Evolutionary conservation across 2,888 invertebrate species (phyloP).

Genomic region (Pyrrhosoma nymphula): DNA sequence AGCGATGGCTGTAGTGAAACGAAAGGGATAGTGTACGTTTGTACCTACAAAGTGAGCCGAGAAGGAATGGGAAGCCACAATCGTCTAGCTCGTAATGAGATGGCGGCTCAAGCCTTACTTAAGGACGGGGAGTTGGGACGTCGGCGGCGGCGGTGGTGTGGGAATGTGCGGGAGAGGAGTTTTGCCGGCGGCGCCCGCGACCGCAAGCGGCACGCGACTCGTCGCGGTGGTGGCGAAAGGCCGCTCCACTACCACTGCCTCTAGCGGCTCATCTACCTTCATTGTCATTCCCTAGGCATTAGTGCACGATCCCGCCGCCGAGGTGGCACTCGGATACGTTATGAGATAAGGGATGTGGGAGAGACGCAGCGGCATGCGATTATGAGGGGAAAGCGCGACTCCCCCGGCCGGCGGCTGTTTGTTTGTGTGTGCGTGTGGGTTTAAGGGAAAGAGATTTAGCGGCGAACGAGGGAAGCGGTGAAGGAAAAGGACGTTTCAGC

Average conservation of each 20-base stretch:
- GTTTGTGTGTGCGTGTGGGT: too few species aligned
- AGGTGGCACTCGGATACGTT: not conserved
- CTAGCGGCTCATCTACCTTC: not conserved
- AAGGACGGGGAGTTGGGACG: not conserved
- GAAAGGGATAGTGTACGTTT: too few species aligned
- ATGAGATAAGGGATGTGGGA: not conserved
- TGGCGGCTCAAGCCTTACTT: not conserved
- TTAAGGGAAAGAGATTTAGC: not conserved
- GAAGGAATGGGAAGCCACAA: not conserved
- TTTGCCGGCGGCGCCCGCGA: not conserved
- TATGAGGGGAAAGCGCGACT: not conserved
- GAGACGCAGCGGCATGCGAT: not conserved
- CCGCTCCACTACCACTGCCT: not conserved
- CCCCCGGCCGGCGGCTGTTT: not conserved
- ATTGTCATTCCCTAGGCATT: conserved; percentile 18
- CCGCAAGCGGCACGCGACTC: conserved; percentile 12
- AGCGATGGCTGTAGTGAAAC: too few species aligned
- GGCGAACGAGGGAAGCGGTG: not conserved
- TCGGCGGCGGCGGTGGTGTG: not conserved
- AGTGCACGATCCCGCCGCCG: not conserved
- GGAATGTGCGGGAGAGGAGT: not conserved
- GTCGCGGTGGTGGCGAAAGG: not conserved
- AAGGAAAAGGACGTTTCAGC: not conserved
- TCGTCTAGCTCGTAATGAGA: not conserved
- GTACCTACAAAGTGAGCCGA: not conserved